Base-by-base conservation (phyloP, 1,140 invertebrate genomes). In the Aphaenogaster rudis region DNA sequence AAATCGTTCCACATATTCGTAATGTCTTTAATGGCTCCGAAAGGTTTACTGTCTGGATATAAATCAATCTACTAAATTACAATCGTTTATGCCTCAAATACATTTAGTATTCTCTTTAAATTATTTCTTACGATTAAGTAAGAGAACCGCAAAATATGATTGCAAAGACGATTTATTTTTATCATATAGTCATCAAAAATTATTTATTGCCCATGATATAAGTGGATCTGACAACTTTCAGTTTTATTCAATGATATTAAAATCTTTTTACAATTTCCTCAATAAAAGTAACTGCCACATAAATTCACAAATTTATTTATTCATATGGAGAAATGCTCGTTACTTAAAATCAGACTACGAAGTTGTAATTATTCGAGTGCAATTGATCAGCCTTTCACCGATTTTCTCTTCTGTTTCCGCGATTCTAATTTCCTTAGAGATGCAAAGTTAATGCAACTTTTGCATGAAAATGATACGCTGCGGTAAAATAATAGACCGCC, bases 351-450 rank as follows among this genome's bases (percentile, higher is more conserved):
- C 3, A 13, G 6, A 39, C 3, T 3, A 42, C 4, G 13, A 13
- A 74, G 15, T 50, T 61, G 45, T 15, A 59, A 82, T 72, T 42
- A 6, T 28, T 28, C 15, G n/a, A 66, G 6, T 71, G 7, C 21
- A 28, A 39, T 54, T 54, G 13, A 67, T 81, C 7, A 13, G 15
- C 33, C 45, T 72, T 81, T 82, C 48, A 64, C 57, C 17, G 7
- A 86, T 86, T 80, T 72, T 64, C 48, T 59, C 28, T 86, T 86
- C 28, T 17, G 3, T 39, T 28, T 13, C 7, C n/a, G 42, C 50
- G 50, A 57, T 48, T 57, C n/a, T 48, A 36, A 85, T 45, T 61
- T 63, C 15, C 33, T 13, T 28, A 57, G 13, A 33, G n/a, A 15
- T 52, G 11, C 33, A 1, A 45, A 15, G 17, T 15, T 28, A 39